Conservation (phyloP, 1,140 invertebrate species). For the Drosophila ananassae region DNA sequence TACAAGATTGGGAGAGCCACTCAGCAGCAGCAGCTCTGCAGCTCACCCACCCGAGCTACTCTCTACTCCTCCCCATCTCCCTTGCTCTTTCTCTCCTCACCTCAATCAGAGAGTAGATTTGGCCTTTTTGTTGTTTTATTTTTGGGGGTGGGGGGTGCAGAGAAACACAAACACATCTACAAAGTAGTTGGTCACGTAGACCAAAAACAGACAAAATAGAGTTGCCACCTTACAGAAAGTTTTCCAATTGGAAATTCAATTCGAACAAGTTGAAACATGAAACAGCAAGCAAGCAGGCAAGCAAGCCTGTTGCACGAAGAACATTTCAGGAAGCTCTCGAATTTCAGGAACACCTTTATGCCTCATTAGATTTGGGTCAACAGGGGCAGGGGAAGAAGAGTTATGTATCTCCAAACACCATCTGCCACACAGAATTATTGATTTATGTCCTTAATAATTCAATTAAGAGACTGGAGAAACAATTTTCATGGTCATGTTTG, state of each 20-base stretch:
- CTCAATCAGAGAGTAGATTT: conserved; percentile 4
- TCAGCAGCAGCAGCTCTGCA: conserved; percentile 11
- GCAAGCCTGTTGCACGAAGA: conserved; percentile 48
- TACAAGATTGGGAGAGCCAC: conserved; percentile 40
- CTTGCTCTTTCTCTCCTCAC: conserved; percentile 7
- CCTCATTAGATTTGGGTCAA: conserved; percentile 58
- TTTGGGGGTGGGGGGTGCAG: conserved; percentile 55
- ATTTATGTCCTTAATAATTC: neutral
- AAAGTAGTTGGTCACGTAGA: conserved; percentile 72
- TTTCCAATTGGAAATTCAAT: conserved; percentile 55
- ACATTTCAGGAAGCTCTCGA: conserved; percentile 30
- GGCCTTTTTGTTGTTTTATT: conserved; percentile 55
- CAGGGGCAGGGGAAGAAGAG: neutral
- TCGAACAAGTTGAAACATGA: neutral
- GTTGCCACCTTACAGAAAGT: conserved; percentile 62
- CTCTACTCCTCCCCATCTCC: conserved; percentile 10
- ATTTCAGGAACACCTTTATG: conserved; percentile 53
- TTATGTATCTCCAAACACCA: neutral
- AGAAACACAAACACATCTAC: conserved; percentile 12
- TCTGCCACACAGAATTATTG: conserved; percentile 1
- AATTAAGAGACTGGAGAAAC: neutral
- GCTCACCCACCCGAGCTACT: conserved; percentile 23
- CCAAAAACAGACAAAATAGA: conserved; percentile 49
- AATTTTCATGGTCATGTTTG: conserved; percentile 37
- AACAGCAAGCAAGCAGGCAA: conserved; percentile 17